Evolutionary conservation across 2,797 vertebrate genomes (phyloP), one percentile per base, ranked within the genome.

Genomic region (Synanceia verrucosa): DNA sequence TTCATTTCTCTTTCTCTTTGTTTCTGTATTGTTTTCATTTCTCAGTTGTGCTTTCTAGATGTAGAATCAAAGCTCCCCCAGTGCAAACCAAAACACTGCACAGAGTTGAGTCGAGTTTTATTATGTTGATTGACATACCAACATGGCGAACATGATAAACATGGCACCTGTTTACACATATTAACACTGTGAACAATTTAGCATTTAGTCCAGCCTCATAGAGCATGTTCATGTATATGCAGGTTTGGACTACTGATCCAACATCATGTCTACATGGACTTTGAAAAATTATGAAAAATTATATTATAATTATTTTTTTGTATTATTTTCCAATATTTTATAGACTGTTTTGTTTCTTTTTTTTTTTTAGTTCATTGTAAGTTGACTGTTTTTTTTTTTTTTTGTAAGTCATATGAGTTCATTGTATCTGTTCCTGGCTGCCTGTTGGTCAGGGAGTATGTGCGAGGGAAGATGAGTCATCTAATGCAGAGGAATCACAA

Each of bases 391-490:
- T 9, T 43, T 56, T 44, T 31, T 62, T 63, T 31, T 62, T 63
- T 8, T 23, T 47, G 31, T 61, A 75, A 81, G 65, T 81, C 79
- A 72, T 41, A 76, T 69, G 43, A 62, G 64, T 78, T 79, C n/a
- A 64, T 74, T 55, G 47, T 21, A 26, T 86, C 43, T 61, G 55
- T 61, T 76, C 48, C 4, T 65, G 46, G 60, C 66, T 76, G 62
- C 62, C 13, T 65, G 58, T 72, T 82, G 70, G 79, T 81, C 81
- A 75, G 47, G 19, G 44, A 77, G 74, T 73, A 66, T 81, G 53
- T 61, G 66, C 67, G 75, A 63, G 81, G 64, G 50, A 77, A 78
- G 71, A 85, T 89, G 88, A 92, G 77, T 91, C 88, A 92, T 83
- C 76, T 75, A 73, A 85, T 84, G 82, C 86, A 79, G 76, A 81